A percentile compares a stretch with the other conserved stretches of the same genome.
Evolutionary conservation across 92 coral and sea anemone species (phyloP).

Genomic region (Meandrina meandrites): DNA sequence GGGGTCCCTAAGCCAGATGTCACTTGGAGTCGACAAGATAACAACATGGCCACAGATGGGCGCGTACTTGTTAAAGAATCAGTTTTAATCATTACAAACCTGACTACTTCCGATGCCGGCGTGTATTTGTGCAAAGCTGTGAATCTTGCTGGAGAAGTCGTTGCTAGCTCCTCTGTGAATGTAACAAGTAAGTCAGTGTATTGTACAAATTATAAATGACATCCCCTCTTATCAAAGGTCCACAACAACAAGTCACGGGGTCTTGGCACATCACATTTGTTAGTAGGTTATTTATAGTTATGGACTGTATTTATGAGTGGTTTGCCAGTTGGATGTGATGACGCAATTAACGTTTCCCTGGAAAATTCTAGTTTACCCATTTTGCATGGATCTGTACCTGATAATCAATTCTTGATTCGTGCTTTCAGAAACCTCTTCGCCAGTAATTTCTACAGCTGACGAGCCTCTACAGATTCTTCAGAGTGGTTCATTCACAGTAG

Average conservation of each 20-base stretch:
- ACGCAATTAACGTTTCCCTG: too few relatives aligned
- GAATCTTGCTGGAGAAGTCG: constrained; percentile 65
- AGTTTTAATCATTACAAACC: constrained; percentile 39
- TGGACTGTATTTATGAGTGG: too few relatives aligned
- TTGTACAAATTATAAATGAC: background rate
- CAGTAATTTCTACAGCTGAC: constrained; percentile 57
- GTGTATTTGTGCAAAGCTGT: constrained; percentile 65
- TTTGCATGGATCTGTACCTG: too few relatives aligned
- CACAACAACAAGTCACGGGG: too few relatives aligned
- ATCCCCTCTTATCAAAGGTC: background rate
- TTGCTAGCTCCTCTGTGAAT: constrained; percentile 49
- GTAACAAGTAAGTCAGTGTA: constrained; percentile 65
- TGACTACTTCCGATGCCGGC: constrained; percentile 52
- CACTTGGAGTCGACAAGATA: constrained; percentile 72
- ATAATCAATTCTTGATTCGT: background rate
- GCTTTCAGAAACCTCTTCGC: constrained; percentile 76
- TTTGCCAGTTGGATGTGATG: too few relatives aligned
- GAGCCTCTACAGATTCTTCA: constrained; percentile 34
- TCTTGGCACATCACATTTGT: too few relatives aligned
- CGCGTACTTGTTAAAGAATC: constrained; percentile 31
- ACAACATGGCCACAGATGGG: constrained; percentile 38
- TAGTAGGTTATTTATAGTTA: too few relatives aligned
- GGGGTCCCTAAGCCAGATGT: constrained; percentile 89
- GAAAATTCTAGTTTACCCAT: too few relatives aligned
- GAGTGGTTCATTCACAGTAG: constrained; percentile 52